Evolutionary conservation across 1,140 invertebrate species (phyloP).

Genomic region (Philopotamus ludificatus): DNA sequence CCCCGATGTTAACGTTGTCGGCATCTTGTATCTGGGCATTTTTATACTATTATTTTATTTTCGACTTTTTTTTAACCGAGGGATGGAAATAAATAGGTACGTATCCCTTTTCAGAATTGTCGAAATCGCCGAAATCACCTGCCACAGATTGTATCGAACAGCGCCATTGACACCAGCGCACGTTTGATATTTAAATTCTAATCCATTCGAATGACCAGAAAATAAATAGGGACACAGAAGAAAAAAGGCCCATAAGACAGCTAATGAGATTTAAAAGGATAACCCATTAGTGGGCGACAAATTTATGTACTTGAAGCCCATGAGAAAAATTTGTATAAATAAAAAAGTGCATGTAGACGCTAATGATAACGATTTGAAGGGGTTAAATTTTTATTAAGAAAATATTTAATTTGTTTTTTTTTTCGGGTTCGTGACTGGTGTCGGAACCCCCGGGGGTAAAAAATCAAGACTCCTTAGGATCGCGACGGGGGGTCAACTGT

Average conservation of each 20-base stretch:
- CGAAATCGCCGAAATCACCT: constrained; percentile 23
- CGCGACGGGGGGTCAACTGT: neutral
- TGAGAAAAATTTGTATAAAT: no score
- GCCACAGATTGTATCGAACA: constrained; percentile 24
- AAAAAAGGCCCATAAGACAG: no score
- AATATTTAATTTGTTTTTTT: no score
- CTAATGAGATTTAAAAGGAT: no score
- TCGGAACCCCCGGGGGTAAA: neutral
- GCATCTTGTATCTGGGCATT: constrained; percentile 16
- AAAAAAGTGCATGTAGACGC: no score
- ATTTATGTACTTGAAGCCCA: no score
- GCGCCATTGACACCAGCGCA: neutral
- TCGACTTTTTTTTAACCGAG: constrained; percentile 3
- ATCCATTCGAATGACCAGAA: no score
- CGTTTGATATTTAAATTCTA: no score
- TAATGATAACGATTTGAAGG: no score
- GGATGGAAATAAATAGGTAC: constrained; percentile 21
- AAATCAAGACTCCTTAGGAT: neutral
- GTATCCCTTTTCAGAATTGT: constrained; percentile 23
- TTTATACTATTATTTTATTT: constrained; percentile 11
- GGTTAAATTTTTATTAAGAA: no score
- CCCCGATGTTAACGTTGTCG: constrained; percentile 27
- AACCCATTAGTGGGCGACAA: no score
- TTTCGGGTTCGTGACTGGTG: constrained; percentile 5
- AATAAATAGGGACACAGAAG: no score